Evolutionary conservation across 2,888 invertebrate species (phyloP).

Genomic region (Stegana nigrithorax): DNA sequence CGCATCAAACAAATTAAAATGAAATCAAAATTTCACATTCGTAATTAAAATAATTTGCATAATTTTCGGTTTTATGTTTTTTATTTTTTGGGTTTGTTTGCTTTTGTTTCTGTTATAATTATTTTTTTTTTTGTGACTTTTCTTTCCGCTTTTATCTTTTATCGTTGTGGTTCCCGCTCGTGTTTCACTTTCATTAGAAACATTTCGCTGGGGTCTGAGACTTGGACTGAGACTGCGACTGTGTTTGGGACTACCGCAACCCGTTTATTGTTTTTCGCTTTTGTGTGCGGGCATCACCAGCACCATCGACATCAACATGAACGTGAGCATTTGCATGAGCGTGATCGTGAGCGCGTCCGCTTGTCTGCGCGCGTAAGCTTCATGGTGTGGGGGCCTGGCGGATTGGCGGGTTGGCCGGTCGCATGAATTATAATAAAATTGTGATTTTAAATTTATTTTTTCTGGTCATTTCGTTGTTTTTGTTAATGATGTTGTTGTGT

Average conservation of each 20-base stretch:
- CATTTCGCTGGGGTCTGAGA: neutral
- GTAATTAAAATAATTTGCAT: constrained; percentile 61
- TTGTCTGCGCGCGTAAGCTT: no score
- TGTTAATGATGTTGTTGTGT: constrained; percentile 13
- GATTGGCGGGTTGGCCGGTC: neutral
- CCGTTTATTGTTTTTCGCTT: constrained; percentile 39
- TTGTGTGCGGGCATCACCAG: no score
- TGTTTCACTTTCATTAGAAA: constrained; percentile 65
- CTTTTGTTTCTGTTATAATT: no score
- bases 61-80: constrained; percentile 46
- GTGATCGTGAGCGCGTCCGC: neutral
- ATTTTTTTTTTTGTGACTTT: neutral
- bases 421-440: constrained; percentile 1
- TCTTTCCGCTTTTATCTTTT: neutral
- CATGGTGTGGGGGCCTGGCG: no score
- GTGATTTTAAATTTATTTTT: constrained; percentile 29
- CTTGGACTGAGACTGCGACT: neutral
- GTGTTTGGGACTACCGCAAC: constrained; percentile 51
- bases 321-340: neutral
- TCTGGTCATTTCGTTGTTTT: constrained; percentile 27
- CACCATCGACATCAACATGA: no score
- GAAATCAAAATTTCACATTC: constrained; percentile 42
- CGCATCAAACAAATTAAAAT: constrained; percentile 4
- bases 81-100: constrained; percentile 1
- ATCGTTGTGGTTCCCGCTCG: neutral